phyloP scores from a whole-genome alignment of 2,888 invertebrate species.

The Diadegma fenestrale region DNA sequence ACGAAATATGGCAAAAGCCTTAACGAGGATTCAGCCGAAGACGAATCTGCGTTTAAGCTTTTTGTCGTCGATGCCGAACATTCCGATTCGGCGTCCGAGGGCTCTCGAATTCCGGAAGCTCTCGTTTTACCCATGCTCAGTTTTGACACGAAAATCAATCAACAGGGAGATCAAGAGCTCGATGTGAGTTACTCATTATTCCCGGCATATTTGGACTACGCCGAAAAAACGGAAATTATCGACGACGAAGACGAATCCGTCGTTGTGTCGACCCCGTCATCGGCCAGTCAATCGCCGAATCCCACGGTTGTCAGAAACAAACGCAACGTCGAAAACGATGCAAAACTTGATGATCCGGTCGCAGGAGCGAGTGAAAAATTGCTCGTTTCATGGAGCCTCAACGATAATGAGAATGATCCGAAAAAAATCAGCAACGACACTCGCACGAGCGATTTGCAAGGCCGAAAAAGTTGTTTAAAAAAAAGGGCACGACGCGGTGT shows the following conservation, averaged over 20 bases:
- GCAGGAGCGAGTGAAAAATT: not conserved
- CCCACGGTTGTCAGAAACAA: constrained; percentile 31
- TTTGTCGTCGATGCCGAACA: constrained; percentile 39
- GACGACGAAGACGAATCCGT: not conserved
- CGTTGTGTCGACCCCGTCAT: not conserved
- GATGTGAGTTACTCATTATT: constrained; percentile 39
- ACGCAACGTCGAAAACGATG: not conserved
- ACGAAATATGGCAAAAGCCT: constrained; percentile 16
- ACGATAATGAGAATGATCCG: not conserved
- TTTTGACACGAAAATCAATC: not conserved
- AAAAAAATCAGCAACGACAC: not conserved
- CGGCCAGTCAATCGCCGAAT: constrained; percentile 11
- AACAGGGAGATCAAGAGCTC: not conserved
- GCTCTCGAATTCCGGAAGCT: not conserved
- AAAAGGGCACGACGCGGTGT: constrained; percentile 48
- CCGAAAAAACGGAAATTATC: not conserved
- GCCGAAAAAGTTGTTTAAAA: not conserved
- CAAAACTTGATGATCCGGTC: not conserved
- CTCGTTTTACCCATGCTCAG: not conserved
- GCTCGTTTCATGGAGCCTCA: not conserved
- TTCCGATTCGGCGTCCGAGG: constrained; percentile 6
- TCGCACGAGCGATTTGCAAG: not conserved
- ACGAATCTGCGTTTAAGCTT: constrained; percentile 40
- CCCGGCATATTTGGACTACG: constrained; percentile 55
- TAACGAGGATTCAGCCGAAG: constrained; percentile 13